A percentile compares a stretch with the other conserved stretches of the same genome.
These are phyloP conservation scores for Falcaria lacertinaria DNA, from an alignment of 2,888 invertebrate genomes.

Conservation along the genomic window DNA sequence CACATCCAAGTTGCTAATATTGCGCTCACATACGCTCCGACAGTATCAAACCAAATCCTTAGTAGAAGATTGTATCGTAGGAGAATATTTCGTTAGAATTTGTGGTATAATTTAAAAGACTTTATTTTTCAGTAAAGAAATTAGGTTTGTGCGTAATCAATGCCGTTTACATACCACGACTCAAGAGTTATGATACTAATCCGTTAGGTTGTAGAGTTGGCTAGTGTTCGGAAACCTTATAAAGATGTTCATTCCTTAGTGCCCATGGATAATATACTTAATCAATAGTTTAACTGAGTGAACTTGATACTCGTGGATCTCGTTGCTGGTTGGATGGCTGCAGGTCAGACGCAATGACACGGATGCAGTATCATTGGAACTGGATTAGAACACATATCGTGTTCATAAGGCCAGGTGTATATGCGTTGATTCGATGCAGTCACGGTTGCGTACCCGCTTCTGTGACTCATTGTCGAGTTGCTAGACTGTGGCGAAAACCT, in stretches of 20 bases:
- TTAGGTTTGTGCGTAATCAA: no score
- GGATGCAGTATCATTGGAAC: constrained; percentile 40
- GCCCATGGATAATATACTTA: constrained; percentile 1
- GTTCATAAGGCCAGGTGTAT: constrained; percentile 11
- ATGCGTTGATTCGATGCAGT: constrained; percentile 7
- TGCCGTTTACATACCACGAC: no score
- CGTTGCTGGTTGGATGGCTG: constrained; percentile 44
- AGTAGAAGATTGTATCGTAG: no score
- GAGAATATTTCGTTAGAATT: no score
- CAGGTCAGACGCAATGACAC: constrained; percentile 47
- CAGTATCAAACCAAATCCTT: no score
- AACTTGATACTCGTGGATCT: constrained; percentile 69
- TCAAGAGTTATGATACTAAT: no score
- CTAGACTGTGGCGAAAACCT: constrained; percentile 10
- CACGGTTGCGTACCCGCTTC: constrained; percentile 10
- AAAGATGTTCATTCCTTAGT: not conserved
- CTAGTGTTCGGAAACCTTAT: not conserved
- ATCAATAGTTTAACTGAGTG: constrained; percentile 18
- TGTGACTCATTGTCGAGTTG: constrained; percentile 8
- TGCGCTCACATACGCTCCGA: not conserved
- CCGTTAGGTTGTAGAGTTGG: no score
- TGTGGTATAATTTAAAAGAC: no score
- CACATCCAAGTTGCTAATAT: not conserved
- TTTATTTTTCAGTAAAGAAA: no score
- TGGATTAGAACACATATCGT: constrained; percentile 23